A percentile compares a stretch with the other conserved stretches of the same genome.
phyloP scores from a whole-genome alignment of 2,888 invertebrate species.

The Anodontia alba region DNA sequence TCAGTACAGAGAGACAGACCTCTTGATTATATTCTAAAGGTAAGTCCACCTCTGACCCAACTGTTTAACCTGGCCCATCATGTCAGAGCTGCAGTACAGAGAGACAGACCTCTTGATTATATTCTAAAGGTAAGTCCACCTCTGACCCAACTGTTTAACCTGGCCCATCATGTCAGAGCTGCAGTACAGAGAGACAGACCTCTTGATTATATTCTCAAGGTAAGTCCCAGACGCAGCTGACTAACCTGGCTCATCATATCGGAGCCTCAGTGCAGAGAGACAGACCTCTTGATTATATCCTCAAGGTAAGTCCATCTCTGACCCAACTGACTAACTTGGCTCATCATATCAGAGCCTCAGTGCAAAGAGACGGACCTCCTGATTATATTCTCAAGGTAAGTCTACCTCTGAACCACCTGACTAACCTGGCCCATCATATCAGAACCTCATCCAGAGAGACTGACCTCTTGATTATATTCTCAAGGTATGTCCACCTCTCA shows the following conservation, averaged over 20 bases:
- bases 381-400: conserved; percentile 92
- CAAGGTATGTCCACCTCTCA: conserved; percentile 88
- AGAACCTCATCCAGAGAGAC: conserved; percentile 92
- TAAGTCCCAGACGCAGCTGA: conserved; percentile 70
- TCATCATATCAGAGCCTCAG: conserved; percentile 91
- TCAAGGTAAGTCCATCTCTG: conserved; percentile 10
- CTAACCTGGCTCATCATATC: conserved; percentile 92
- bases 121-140: conserved; percentile 88
- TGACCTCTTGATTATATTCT: conserved; percentile 93
- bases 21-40: conserved; percentile 93
- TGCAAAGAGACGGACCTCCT: conserved; percentile 92
- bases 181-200: conserved; percentile 93
- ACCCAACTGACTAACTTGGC: conserved; percentile 98
- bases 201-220: conserved; percentile 93
- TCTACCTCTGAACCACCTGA: not conserved
- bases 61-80: conserved; percentile 93
- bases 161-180: conserved; percentile 93
- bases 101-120: conserved; percentile 93
- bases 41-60: conserved; percentile 69
- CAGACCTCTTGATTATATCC: conserved; percentile 1
- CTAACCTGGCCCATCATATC: conserved; percentile 93
- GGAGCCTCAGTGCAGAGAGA: conserved; percentile 93
- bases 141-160: conserved; percentile 96
- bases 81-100: conserved; percentile 92
- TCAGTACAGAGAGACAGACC: conserved; percentile 93